Base-by-base conservation (phyloP, 1,140 invertebrate genomes). In the Branchinecta lynchi region DNA sequence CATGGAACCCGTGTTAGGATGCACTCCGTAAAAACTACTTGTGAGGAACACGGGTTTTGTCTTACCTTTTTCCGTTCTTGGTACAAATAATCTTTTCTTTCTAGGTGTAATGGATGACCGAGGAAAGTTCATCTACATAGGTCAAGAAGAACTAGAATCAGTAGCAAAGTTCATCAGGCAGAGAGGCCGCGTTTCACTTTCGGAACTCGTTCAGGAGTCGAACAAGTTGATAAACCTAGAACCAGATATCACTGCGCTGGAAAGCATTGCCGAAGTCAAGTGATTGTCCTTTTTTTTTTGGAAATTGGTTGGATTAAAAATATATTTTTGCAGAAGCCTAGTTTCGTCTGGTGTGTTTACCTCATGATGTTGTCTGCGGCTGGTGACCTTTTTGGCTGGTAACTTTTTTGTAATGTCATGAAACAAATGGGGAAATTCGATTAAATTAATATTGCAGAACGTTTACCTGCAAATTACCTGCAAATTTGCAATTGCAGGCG, bases 61-160 rank as follows among this genome's bases (percentile, higher is more conserved):
- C n/a, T n/a, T n/a, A n/a, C n/a, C n/a, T n/a, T n/a, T n/a, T n/a
- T n/a, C n/a, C n/a, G n/a, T n/a, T n/a, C 32, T 5, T 5, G 32
- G 32, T 32, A 32, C 32, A 32, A 32, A 32, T 73, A 68, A 32
- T 17, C 21, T 70, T 69, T 70, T 73, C 51, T 73, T 85, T 66
- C 77, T 79, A 75, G 97, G 97, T 12, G 96, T 99, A 6, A 92
- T 99, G 75, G 97, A 99, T 77, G 97, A 99, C 77, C 83, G 96
- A 73, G 97, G 97, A 43, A 99, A 99, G 80, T 99, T 99, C 77
- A 98, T 99, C 75, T 98, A 95, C 77, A 93, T 99, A 60, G 93
- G 94, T 0, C 83, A 87, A 74, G 85, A 89, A 46, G 97, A 99
- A 79, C 80, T 98, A 67, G 84, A 90, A 74, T 86, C 88, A 72